Conservation (phyloP, 2,888 invertebrate species). For the Beris chalybata region DNA sequence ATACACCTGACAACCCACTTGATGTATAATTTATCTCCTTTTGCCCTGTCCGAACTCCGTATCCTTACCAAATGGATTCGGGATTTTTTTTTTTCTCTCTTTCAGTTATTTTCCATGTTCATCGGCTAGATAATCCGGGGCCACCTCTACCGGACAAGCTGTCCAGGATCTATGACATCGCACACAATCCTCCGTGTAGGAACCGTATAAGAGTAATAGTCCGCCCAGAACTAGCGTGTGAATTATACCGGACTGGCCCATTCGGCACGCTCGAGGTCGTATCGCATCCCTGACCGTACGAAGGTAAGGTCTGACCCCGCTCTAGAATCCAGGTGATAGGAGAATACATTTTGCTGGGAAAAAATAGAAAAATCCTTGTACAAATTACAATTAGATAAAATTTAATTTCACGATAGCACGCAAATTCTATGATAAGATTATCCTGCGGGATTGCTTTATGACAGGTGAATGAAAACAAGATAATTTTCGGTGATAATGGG, state of each 20-base stretch:
- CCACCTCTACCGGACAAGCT: too few species aligned
- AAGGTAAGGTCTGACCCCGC: neutral
- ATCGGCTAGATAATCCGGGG: neutral
- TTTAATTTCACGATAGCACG: slow-evolving; percentile 38
- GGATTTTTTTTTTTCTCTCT: neutral
- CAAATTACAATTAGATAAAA: slow-evolving; percentile 35
- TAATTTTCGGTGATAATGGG: slow-evolving; percentile 28
- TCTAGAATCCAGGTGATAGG: neutral
- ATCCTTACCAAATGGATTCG: neutral
- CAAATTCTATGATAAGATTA: slow-evolving; percentile 38
- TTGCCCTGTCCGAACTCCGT: neutral
- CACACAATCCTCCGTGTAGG: too few species aligned
- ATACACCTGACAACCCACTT: slow-evolving; percentile 15
- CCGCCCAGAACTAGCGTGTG: slow-evolving; percentile 17
- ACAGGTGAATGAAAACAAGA: slow-evolving; percentile 34
- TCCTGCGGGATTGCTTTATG: slow-evolving; percentile 30
- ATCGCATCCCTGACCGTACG: neutral
- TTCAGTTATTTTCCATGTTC: neutral
- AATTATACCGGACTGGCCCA: neutral
- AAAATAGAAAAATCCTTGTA: slow-evolving; percentile 27
- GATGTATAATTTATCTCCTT: slow-evolving; percentile 21
- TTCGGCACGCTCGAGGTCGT: neutral
- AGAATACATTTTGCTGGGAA: slow-evolving; percentile 11
- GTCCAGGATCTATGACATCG: too few species aligned
- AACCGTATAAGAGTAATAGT: neutral